Conservation (phyloP, 2,797 vertebrate genomes). For the Siniperca scherzeri region DNA sequence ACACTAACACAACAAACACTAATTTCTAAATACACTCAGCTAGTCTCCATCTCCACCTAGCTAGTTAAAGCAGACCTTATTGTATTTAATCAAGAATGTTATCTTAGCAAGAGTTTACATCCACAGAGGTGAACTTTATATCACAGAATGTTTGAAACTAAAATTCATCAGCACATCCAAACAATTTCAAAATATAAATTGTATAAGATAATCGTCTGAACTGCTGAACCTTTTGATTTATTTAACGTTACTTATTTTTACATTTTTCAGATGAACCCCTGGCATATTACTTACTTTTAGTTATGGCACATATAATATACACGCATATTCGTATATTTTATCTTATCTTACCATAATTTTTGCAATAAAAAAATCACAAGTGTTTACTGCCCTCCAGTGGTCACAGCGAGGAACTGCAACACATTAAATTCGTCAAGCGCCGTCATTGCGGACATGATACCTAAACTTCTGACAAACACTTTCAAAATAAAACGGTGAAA, state of each 20-base stretch:
- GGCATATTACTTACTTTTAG: not conserved
- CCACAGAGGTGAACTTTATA: not conserved
- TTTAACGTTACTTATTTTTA: not conserved
- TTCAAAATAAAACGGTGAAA: slow-evolving; percentile 24
- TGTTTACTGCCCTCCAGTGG: not conserved
- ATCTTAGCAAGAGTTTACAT: not conserved
- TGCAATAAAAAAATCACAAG: not conserved
- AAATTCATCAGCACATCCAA: not conserved
- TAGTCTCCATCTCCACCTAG: no score
- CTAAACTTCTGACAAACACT: not conserved
- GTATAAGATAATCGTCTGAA: no score
- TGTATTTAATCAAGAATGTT: not conserved
- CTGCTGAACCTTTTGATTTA: not conserved
- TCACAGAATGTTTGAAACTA: not conserved
- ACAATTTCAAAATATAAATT: not conserved
- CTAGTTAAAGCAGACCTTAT: not conserved
- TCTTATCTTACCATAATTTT: not conserved
- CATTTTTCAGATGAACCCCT: not conserved
- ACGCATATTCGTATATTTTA: no score
- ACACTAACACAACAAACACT: not conserved
- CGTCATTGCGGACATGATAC: not conserved
- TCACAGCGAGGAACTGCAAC: not conserved
- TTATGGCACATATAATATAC: not conserved
- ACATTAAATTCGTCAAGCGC: fast-evolving
- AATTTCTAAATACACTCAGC: not conserved